A percentile compares a stretch with the other conserved stretches of the same genome.
Evolutionary conservation across 2,797 vertebrate species (phyloP).

Genomic region (Hydrolagus colliei): DNA sequence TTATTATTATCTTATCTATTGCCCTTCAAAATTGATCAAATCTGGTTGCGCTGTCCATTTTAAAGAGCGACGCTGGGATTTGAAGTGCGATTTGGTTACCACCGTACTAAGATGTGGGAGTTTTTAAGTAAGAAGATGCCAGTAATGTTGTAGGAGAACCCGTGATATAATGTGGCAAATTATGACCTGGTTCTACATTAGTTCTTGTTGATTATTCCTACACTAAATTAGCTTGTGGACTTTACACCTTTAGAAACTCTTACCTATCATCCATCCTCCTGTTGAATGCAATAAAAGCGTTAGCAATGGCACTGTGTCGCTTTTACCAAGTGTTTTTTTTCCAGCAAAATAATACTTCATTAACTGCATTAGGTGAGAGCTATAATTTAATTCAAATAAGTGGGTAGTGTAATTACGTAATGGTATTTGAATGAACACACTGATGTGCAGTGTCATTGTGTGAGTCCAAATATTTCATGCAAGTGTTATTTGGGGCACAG

Average conservation of each 20-base stretch:
- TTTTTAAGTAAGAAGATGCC: no score
- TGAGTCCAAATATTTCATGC: neutral
- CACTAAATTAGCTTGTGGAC: neutral
- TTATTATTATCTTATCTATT: no score
- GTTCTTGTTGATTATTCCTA: neutral
- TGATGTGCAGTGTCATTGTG: neutral
- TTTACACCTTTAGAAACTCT: neutral
- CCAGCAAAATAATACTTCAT: neutral
- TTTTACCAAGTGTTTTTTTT: neutral
- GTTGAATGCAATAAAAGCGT: neutral
- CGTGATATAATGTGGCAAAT: no score
- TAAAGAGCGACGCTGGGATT: no score
- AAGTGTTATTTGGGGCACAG: neutral
- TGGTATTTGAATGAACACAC: neutral
- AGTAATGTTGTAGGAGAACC: no score
- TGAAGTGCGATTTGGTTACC: no score
- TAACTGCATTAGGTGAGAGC: neutral
- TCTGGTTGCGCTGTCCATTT: no score
- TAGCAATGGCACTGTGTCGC: neutral
- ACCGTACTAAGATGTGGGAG: no score
- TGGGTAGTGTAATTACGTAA: neutral
- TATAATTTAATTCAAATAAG: neutral
- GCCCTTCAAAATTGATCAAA: no score
- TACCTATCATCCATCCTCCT: neutral
- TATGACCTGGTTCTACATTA: no score